A percentile compares a stretch with the other conserved stretches of the same genome.
Evolutionary conservation across 2,113 vertebrate genomes (phyloP).

Genomic region (Capreolus pygargus): DNA sequence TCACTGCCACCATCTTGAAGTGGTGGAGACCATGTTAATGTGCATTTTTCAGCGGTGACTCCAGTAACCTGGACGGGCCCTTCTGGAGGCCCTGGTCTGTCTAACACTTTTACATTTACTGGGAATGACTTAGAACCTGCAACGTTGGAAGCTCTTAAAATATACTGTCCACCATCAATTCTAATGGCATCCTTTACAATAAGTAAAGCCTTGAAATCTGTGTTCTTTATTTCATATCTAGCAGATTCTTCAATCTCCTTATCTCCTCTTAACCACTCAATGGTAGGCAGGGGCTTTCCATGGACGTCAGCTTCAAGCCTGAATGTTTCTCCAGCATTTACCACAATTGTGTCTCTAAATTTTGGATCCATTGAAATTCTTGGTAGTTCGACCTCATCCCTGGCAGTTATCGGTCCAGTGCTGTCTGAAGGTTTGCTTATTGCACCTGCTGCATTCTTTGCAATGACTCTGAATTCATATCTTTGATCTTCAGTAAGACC

Average conservation of each 20-base stretch:
- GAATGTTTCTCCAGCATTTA: slow-evolving; percentile 95
- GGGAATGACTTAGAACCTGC: slow-evolving; percentile 92
- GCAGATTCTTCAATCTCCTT: slow-evolving; percentile 92
- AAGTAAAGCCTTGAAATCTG: slow-evolving; percentile 91
- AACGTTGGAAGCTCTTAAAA: slow-evolving; percentile 91
- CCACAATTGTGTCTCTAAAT: slow-evolving; percentile 90
- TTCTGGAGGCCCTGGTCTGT: slow-evolving; percentile 91
- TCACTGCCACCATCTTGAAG: slow-evolving; percentile 94
- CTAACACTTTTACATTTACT: slow-evolving; percentile 94
- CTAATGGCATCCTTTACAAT: slow-evolving; percentile 93
- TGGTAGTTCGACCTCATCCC: slow-evolving; percentile 93
- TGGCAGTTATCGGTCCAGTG: slow-evolving; percentile 95
- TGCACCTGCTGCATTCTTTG: slow-evolving; percentile 95
- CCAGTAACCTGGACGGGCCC: slow-evolving; percentile 91
- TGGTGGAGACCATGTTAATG: slow-evolving; percentile 91
- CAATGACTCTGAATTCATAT: slow-evolving; percentile 98
- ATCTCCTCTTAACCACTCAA: slow-evolving; percentile 95
- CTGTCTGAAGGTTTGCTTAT: slow-evolving; percentile 97
- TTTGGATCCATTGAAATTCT: slow-evolving; percentile 96
- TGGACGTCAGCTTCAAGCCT: slow-evolving; percentile 94
- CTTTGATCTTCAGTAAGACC: slow-evolving; percentile 95
- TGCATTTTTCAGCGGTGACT: slow-evolving; percentile 93
- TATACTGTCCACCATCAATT: slow-evolving; percentile 92
- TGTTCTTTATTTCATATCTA: slow-evolving; percentile 93
- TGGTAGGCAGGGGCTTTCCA: slow-evolving; percentile 92